Evolutionary conservation across 2,888 invertebrate species (phyloP), one percentile per base, ranked within the genome.

Genomic region (Sminthurides aquaticus): DNA sequence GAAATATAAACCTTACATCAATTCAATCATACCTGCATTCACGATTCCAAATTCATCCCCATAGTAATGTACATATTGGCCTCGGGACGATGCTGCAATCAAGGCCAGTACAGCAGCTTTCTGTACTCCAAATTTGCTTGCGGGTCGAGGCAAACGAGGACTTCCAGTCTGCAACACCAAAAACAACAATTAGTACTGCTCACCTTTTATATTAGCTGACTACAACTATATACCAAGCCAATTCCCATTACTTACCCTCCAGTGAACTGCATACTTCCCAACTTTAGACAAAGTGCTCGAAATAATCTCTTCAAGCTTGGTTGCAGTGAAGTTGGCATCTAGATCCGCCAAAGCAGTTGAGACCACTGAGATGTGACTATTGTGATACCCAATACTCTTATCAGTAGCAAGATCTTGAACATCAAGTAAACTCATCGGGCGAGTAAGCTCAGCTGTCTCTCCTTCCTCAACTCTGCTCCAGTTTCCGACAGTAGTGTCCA

Each of bases 31-130:
- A n/a, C n/a, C n/a, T n/a, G n/a, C 22, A 22, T 54, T 54, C n/a
- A 24, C 24, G 5, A 20, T 11, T 8, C 29, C 57, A 3, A 64
- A 2, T 58, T 70, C 70, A 60, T 70, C 70, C 25, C 70, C 70
- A 43, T 64, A 64, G 59, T 59, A 64, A 15, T 65, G 55, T 34
- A 70, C 61, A 24, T 69, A 60, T 55, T 69, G 65, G 1, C 66
- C 64, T 3, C 69, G 63, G 54, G 67, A 59, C 0, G 64, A 20
- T 22, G 60, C 66, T 2, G 70, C 61, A 48, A 70, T 43, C 49
- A 69, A 49, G 11, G 67, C 49, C 18, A 69, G 52, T 11, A 65
- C 59, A 25, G 68, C 49, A 15, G 67, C 61, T 29, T 57, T 49
- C 11, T 49, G 28, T 25, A 22, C 20, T 54, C 62, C 62, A 27